Conservation (phyloP, 2,113 vertebrate species). For the Osmerus eperlanus region DNA sequence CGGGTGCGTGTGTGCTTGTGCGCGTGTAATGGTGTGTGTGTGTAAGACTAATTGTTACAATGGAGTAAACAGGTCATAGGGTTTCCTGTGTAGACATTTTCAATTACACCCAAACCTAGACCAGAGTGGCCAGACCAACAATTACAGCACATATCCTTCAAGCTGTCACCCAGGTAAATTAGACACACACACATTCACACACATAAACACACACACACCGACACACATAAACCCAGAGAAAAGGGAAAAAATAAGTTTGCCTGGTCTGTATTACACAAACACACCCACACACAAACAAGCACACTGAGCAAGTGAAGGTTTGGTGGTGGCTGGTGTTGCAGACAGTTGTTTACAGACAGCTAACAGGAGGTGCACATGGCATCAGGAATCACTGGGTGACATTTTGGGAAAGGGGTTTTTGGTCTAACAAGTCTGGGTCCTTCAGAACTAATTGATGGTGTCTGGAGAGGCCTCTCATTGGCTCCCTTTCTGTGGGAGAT, state of each 20-base stretch:
- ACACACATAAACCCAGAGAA: slow-evolving; percentile 9
- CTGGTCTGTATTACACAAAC: slow-evolving; percentile 17
- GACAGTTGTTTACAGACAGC: slow-evolving; percentile 55
- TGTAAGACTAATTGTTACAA: slow-evolving; percentile 46
- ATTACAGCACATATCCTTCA: slow-evolving; percentile 62
- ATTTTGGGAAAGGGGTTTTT: slow-evolving; percentile 66
- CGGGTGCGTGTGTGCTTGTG: neutral
- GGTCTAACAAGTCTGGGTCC: slow-evolving; percentile 59
- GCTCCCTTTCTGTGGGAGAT: neutral
- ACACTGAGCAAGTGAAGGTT: slow-evolving; percentile 22
- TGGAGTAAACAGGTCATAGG: slow-evolving; percentile 34
- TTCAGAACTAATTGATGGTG: slow-evolving; percentile 62
- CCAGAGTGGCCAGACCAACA: slow-evolving; percentile 37
- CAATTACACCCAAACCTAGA: slow-evolving; percentile 59
- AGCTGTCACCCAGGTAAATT: slow-evolving; percentile 56
- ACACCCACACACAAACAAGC: slow-evolving; percentile 36
- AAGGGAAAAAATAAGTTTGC: neutral
- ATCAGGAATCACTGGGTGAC: slow-evolving; percentile 58
- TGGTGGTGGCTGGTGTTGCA: slow-evolving; percentile 39
- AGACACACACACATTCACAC: slow-evolving; percentile 28
- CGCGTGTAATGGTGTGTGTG: neutral
- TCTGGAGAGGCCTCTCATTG: slow-evolving; percentile 17
- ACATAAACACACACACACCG: slow-evolving; percentile 9
- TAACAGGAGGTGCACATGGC: slow-evolving; percentile 31
- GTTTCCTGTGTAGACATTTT: slow-evolving; percentile 57